phyloP scores from a whole-genome alignment of 2,113 vertebrate species.

The Erythrocercus mccallii region DNA sequence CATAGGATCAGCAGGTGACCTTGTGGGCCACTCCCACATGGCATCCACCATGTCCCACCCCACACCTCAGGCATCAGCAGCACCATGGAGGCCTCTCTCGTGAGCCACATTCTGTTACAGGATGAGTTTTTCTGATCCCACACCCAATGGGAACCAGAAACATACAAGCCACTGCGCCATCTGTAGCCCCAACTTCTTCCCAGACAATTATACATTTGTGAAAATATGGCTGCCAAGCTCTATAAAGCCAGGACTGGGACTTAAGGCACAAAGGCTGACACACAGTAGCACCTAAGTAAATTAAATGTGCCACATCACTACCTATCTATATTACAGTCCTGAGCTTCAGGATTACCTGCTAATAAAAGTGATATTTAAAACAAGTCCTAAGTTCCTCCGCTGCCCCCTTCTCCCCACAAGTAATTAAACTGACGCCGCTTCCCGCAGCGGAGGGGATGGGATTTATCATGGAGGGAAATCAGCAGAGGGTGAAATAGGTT shows the following conservation, averaged over 20 bases:
- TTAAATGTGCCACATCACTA: conserved; percentile 39
- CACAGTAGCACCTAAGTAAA: conserved; percentile 24
- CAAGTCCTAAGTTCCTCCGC: neutral
- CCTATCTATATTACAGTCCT: conserved; percentile 34
- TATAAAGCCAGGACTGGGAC: neutral
- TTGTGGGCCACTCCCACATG: accelerated
- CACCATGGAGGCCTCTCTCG: neutral
- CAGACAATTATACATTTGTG: neutral
- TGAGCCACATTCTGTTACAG: accelerated
- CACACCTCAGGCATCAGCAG: neutral
- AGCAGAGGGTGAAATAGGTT: neutral
- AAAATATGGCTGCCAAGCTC: neutral
- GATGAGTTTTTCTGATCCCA: neutral
- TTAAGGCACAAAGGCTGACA: conserved; percentile 21
- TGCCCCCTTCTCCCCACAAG: conserved; percentile 19
- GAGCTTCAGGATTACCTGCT: conserved; percentile 51
- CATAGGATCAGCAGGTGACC: accelerated
- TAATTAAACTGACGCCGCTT: neutral
- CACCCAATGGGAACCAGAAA: neutral
- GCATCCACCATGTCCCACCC: accelerated
- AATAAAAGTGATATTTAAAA: conserved; percentile 60
- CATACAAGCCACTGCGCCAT: accelerated
- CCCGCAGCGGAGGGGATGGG: neutral
- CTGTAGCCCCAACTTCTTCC: neutral
- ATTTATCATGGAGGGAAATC: neutral